Percentiles rank a stretch among this genome's conserved stretches.
Evolutionary conservation across 2,113 vertebrate genomes (phyloP).

Genomic region (Capra hircus): DNA sequence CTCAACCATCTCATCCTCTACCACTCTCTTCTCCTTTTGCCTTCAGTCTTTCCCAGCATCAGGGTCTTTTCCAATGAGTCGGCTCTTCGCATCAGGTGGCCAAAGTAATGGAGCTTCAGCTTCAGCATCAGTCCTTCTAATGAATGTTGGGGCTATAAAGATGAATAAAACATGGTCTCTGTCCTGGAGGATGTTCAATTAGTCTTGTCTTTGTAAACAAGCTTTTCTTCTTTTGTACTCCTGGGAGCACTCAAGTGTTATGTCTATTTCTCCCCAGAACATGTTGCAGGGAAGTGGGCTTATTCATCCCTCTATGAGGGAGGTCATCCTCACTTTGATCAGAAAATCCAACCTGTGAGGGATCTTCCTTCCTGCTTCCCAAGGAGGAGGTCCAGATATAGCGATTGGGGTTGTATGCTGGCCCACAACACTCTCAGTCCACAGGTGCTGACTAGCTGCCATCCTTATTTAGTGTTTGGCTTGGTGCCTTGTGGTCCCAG

Average conservation of each 20-base stretch:
- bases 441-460: not conserved
- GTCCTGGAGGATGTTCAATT: not conserved
- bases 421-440: not conserved
- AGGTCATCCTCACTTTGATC: not conserved
- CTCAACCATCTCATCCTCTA: not conserved
- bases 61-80: not conserved
- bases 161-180: not conserved
- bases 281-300: not conserved
- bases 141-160: not conserved
- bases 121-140: not conserved
- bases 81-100: not conserved
- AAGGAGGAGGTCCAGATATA: not conserved
- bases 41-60: not conserved
- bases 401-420: rapidly evolving
- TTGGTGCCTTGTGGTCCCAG: not conserved
- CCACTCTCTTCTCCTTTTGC: not conserved
- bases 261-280: not conserved
- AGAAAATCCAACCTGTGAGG: not conserved
- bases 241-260: not conserved
- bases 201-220: not conserved
- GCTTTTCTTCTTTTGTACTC: not conserved
- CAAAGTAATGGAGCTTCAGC: not conserved
- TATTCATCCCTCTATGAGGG: not conserved
- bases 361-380: rapidly evolving
- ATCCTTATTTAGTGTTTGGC: not conserved